These are phyloP conservation scores for Anaspis maculata DNA, from an alignment of 2,888 invertebrate species.

Conservation along the genomic window DNA sequence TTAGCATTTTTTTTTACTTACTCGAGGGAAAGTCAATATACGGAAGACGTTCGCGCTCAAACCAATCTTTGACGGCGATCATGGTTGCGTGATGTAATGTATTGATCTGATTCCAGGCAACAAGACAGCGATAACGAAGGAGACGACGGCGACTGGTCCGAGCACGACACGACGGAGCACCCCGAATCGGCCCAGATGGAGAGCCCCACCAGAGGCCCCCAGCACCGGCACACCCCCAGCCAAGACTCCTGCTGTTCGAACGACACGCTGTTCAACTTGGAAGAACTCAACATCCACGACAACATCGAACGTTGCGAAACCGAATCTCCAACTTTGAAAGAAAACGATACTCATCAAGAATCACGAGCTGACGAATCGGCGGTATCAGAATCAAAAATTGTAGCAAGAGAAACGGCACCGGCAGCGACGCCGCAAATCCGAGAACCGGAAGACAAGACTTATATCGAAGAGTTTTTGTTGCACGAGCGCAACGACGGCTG, in stretches of 20 bases:
- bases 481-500: neutral
- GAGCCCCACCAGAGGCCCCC: constrained; percentile 33
- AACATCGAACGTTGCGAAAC: constrained; percentile 21
- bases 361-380: neutral
- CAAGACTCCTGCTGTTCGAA: constrained; percentile 59
- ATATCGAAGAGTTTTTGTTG: neutral
- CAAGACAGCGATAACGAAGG: constrained; percentile 21
- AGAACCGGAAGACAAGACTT: neutral
- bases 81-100: no score
- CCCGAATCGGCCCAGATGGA: constrained; percentile 45
- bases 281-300: constrained; percentile 40
- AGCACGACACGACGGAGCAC: constrained; percentile 44
- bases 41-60: no score
- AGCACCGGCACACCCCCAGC: constrained; percentile 46
- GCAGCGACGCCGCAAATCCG: neutral
- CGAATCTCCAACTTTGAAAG: neutral
- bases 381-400: neutral
- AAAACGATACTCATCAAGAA: neutral
- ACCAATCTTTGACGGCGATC: no score
- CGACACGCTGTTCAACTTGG: constrained; percentile 55
- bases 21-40: no score
- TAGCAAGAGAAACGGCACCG: neutral
- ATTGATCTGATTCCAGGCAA: constrained; percentile 6
- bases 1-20: no score
- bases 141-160: constrained; percentile 37